Base-by-base conservation (phyloP, 1,140 invertebrate genomes). In the Octopus bimaculoides region DNA sequence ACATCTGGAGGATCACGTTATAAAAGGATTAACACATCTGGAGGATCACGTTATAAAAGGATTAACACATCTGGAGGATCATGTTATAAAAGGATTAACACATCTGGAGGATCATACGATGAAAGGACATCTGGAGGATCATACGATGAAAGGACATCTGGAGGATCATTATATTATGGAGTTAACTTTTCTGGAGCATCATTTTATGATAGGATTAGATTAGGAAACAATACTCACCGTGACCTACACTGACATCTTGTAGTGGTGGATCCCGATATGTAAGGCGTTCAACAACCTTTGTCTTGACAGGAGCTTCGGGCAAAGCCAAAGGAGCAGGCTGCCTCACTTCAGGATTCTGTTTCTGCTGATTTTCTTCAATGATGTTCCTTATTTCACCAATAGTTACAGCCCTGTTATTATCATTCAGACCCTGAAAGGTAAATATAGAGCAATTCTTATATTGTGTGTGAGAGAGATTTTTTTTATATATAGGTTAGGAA, bases 231-330 rank as follows among this genome's bases (percentile, higher is more conserved):
- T 53, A 79, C 55, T 77, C 84, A 88, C 88, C 89, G 80, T 88
- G 87, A 69, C 89, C 89, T 61, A 87, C 86, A 78, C 87, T 89
- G 73, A 87, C 82, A 54, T 86, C 66, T 52, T 88, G 84, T 1
- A 87, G 83, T 10, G 86, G 85, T 66, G 87, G 88, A 53, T 88
- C 86, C 78, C 86, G 86, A 41, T 84, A 85, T 4, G 83, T 71
- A 5, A 85, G 85, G 52, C 83, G 83, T 80, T 89, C 86, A 41
- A 87, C 83, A 74, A 84, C 85, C 20, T 83, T 82, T 52, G 52
- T 78, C 3, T 82, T 77, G 54, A 71, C 79, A n/a, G 78, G 80
- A 17, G 82, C 79, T 53, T 83, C 75, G 14, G 83, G 83, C 52
- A 85, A 82, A 9, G 81, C 80, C 17, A 80, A 61, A 5, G 81